These are phyloP conservation scores for Bellardia pandia DNA, from an alignment of 2,888 invertebrate genomes.

Conservation along the genomic window DNA sequence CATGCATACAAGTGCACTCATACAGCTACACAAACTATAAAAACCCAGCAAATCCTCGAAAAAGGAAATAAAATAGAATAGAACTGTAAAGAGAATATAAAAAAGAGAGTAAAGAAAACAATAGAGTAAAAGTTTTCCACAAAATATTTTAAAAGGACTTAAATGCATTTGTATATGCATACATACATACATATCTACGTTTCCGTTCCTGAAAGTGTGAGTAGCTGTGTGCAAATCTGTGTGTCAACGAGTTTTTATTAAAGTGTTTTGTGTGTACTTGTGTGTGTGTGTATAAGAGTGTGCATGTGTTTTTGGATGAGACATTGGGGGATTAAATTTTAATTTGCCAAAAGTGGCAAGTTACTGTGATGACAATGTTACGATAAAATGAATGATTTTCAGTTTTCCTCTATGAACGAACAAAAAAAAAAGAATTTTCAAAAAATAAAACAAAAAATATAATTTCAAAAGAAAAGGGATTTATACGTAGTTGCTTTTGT, in stretches of 20 bases:
- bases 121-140: slow-evolving; percentile 57
- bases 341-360: slow-evolving; percentile 75
- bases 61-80: slow-evolving; percentile 46
- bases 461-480: slow-evolving; percentile 47
- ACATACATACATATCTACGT: background rate
- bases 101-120: slow-evolving; percentile 58
- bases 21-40: slow-evolving; percentile 28
- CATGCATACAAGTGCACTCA: background rate
- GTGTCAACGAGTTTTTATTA: slow-evolving; percentile 54
- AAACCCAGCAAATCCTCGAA: slow-evolving; percentile 36
- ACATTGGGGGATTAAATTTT: slow-evolving; percentile 75
- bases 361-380: slow-evolving; percentile 71
- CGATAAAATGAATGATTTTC: slow-evolving; percentile 72
- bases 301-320: slow-evolving; percentile 60
- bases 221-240: slow-evolving; percentile 32
- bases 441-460: slow-evolving; percentile 1
- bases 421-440: background rate
- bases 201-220: background rate
- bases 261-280: slow-evolving; percentile 25
- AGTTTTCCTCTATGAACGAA: slow-evolving; percentile 34
- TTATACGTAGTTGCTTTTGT: slow-evolving; percentile 31
- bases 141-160: slow-evolving; percentile 56
- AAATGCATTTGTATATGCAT: slow-evolving; percentile 52
- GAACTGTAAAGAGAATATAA: slow-evolving; percentile 32
- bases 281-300: slow-evolving; percentile 36